A percentile compares a stretch with the other conserved stretches of the same genome.
These are phyloP conservation scores for Machimus atricapillus DNA, from an alignment of 2,888 invertebrate species.

Conservation along the genomic window DNA sequence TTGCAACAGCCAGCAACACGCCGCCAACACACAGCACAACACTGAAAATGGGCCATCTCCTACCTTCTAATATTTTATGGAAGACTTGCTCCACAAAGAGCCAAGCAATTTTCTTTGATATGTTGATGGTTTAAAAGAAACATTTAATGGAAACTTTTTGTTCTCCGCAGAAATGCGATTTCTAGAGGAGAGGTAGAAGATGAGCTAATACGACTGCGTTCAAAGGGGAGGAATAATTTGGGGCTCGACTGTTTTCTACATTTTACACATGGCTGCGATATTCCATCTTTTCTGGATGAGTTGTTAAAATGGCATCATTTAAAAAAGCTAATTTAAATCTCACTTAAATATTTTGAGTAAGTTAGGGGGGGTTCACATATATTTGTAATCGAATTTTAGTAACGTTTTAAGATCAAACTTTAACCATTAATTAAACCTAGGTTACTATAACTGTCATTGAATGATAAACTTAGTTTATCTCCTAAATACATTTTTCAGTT, in stretches of 20 bases:
- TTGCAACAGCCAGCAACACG: background rate
- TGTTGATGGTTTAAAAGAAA: background rate
- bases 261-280: background rate
- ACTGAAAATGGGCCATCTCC: background rate
- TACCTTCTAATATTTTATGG: slow-evolving; percentile 5
- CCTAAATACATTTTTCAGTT: too few species aligned
- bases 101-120: background rate
- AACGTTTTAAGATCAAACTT: too few species aligned
- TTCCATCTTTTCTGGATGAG: background rate
- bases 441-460: too few species aligned
- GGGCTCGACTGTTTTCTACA: background rate
- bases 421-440: too few species aligned
- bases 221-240: background rate
- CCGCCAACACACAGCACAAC: background rate
- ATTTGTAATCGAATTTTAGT: too few species aligned
- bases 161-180: background rate
- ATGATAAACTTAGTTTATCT: too few species aligned
- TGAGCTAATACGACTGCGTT: background rate
- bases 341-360: too few species aligned
- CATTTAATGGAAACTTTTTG: background rate
- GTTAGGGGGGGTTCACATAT: too few species aligned
- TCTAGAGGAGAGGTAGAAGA: background rate
- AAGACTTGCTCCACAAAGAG: background rate
- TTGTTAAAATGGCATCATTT: background rate
- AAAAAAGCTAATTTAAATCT: background rate